Evolutionary conservation across 1,140 invertebrate genomes (phyloP), one percentile per base, ranked within the genome.

Genomic region (Nilaparvata lugens): DNA sequence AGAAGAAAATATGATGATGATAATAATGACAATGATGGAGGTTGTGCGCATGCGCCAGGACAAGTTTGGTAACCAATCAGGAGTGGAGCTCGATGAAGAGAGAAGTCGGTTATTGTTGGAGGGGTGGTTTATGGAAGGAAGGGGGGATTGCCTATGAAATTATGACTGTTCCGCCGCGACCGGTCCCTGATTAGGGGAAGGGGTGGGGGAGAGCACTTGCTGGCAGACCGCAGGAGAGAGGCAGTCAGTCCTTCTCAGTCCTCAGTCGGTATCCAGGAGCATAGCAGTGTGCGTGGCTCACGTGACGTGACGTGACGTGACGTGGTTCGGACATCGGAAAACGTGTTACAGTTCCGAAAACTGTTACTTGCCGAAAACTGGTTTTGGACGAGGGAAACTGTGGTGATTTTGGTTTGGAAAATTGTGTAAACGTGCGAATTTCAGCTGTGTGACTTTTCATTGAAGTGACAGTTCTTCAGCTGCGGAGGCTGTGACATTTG

Each of bases 281-380:
- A 71, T 72, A 74, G 73, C 64, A 73, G 69, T 56, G 74, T 75
- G 67, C 70, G 71, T 69, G 76, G n/a, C n/a, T n/a, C n/a, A 35
- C 9, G 31, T 35, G 31, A 35, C 31, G 31, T 4, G 25, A 28
- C 25, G 42, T 19, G 11, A 4, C 11, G 42, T 48, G 21, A 48
- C 45, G 45, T 9, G n/a, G 38, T 40, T 40, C 9, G 38, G n/a
- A n/a, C n/a, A n/a, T 40, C 38, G 38, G 38, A 40, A 48, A 48
- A 19, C 21, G 31, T 35, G 31, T 4, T 11, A 6, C 31, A 35
- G 31, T 35, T 35, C 13, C 31, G 31, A 35, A 35, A 35, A 35
- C 31, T 11, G 31, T 35, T 35, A 11, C 31, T 35, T 4, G 31
- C 31, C 31, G 31, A 35, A 35, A 18, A 4, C 40, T 23, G 4